Evolutionary conservation across 2,888 invertebrate genomes (phyloP).

Genomic region (Eulithis testata): DNA sequence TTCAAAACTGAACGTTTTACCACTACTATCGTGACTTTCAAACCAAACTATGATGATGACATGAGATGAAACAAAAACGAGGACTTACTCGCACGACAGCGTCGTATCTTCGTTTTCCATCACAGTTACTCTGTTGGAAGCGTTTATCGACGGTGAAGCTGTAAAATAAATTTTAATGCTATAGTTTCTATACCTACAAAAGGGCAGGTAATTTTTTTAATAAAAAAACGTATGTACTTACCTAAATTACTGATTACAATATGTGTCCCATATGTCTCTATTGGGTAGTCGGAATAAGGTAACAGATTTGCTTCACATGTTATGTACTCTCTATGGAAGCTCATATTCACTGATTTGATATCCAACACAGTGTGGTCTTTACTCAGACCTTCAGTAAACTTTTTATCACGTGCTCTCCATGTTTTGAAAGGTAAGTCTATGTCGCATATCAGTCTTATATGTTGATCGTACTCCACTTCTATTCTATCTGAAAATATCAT

Average conservation of each 20-base stretch:
- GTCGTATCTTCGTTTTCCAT: constrained; percentile 9
- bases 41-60: too few relatives aligned
- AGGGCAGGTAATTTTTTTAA: background rate
- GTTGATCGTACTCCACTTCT: constrained; percentile 9
- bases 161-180: background rate
- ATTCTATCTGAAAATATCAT: constrained; percentile 3
- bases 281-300: background rate
- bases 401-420: background rate
- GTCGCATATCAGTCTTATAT: constrained; percentile 15
- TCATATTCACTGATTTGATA: constrained; percentile 9
- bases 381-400: background rate
- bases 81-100: constrained; percentile 16
- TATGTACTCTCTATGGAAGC: constrained; percentile 14
- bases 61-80: too few relatives aligned
- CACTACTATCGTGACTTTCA: too few relatives aligned
- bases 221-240: background rate
- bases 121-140: background rate
- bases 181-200: too few relatives aligned
- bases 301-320: constrained; percentile 6
- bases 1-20: too few relatives aligned
- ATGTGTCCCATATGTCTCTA: background rate
- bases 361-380: constrained; percentile 4
- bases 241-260: constrained; percentile 11
- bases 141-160: constrained; percentile 8
- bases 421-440: background rate